Base-by-base conservation (phyloP, 2,797 vertebrate genomes). In the Hapalemur alaotrensis region DNA sequence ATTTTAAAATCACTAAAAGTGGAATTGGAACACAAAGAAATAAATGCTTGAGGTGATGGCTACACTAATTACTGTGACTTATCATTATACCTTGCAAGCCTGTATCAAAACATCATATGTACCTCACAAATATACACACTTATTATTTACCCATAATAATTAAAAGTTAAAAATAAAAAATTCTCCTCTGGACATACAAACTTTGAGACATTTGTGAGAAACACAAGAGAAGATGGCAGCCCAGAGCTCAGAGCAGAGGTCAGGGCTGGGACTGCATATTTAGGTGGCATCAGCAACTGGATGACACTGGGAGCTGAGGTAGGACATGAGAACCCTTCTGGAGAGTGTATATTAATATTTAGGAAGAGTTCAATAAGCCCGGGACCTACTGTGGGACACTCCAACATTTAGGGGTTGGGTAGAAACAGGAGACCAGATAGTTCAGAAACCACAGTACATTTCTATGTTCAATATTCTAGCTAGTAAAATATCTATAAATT, bases 381-480 rank as follows among this genome's bases (percentile, higher is more conserved):
- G 54, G 61, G 20, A 38, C 38, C 30, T 84, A 30, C n/a, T 13
- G 25, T 4, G 20, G 78, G 32, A 59, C 22, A 50, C 23, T 15
- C n/a, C 83, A 76, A 13, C 65, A 72, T 32, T 65, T 4, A 84
- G n/a, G 30, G 9, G 2, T 5, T 72, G 15, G 11, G 43, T n/a
- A 78, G 17, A 63, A 82, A 63, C 2, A 54, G 18, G 18, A 2
- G 15, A 23, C 23, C 46, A 90, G 52, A n/a, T 32, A 65, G 7
- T 89, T 84, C 32, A 69, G 79, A 93, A 94, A 83, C 3, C 12
- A 69, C 0, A 18, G 8, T 73, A 22, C 15, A 38, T 89, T 95
- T 88, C 38, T 79, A 18, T 7, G 17, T 73, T 93, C 84, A 76
- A 69, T 73, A 91, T 89, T 57, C 59, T 41, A 93, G 54, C 48